Evolutionary conservation across 1,140 invertebrate species (phyloP).

Genomic region (Drosophila yakuba): DNA sequence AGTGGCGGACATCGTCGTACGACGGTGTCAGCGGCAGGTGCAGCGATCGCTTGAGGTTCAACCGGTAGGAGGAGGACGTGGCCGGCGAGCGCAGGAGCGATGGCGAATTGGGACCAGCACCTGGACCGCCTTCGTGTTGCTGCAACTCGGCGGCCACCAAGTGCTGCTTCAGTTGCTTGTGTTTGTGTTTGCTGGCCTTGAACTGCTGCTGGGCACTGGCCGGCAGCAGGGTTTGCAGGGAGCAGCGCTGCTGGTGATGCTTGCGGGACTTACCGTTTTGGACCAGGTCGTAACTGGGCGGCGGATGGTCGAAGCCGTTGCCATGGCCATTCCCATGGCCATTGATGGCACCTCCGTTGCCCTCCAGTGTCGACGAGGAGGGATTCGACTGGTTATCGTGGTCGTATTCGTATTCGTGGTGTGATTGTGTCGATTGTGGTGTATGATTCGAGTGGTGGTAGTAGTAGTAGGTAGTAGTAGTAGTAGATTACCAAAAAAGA

Average conservation of each 20-base stretch:
- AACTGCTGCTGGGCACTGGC: slow-evolving; percentile 77
- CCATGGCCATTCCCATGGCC: slow-evolving; percentile 49
- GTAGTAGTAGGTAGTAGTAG: slow-evolving; percentile 25
- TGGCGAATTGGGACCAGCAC: slow-evolving; percentile 55
- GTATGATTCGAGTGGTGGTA: slow-evolving; percentile 51
- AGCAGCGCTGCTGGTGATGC: slow-evolving; percentile 80
- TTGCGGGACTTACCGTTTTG: slow-evolving; percentile 84
- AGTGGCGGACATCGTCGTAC: slow-evolving; percentile 77
- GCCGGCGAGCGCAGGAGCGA: slow-evolving; percentile 73
- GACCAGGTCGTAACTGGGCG: slow-evolving; percentile 84
- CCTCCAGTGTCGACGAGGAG: slow-evolving; percentile 79
- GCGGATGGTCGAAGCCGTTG: slow-evolving; percentile 74
- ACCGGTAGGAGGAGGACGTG: slow-evolving; percentile 73
- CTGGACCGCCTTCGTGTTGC: slow-evolving; percentile 20
- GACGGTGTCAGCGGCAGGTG: slow-evolving; percentile 81
- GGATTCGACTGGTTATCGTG: slow-evolving; percentile 72
- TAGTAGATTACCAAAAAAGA: slow-evolving; percentile 62
- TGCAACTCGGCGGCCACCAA: slow-evolving; percentile 48
- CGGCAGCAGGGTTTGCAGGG: slow-evolving; percentile 78
- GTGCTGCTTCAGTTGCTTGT: slow-evolving; percentile 78
- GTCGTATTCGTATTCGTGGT: slow-evolving; percentile 28
- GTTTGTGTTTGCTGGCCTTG: slow-evolving; percentile 67
- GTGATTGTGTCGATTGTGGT: slow-evolving; percentile 40
- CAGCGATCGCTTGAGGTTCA: slow-evolving; percentile 78
- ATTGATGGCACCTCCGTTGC: slow-evolving; percentile 58